Base-by-base conservation (phyloP, 1,140 invertebrate species). In the Formica exsecta region DNA sequence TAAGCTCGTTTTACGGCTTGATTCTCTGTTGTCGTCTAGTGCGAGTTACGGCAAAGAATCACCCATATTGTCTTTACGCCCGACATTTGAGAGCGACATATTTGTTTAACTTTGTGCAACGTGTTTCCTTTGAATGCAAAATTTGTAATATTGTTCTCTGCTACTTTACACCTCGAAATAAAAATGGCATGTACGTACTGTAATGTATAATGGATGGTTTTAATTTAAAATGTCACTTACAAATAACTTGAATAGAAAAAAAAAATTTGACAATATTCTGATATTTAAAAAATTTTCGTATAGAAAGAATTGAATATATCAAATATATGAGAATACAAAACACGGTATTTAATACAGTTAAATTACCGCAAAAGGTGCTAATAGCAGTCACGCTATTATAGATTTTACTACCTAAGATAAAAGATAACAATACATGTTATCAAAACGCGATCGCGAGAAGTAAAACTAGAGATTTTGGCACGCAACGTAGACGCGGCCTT, bases 1-100 rank as follows among this genome's bases (percentile, higher is more conserved):
- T 25, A 41, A 22, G 38, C 75, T 81, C 57, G 19, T 74, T 74
- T 83, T 44, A 74, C 38, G 9, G 13, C 79, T 74, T 48, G 79
- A 74, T 74, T 61, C 68, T 19, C 68, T 7, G 25, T 74, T 38
- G 57, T 13, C 29, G 54, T 57, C 7, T 22, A 7, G n/a, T 38
- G 11, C 8, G 41, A 79, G 76, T 57, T 68, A 54, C 13, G 16
- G n/a, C 19, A 29, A 59, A 70, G 76, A 32, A 79, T 38, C 32
- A 32, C 38, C 8, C 38, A 41, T 83, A 83, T 83, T 73, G 66
- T 73, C 54, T 22, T 54, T 32, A 68, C 32, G 64, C 38, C 41
- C 41, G 25, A 41, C 54, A 44, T 48, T 32, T 25, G 11, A 61
- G 11, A 61, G 38, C 38, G 66, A 81, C 51, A 19, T 32, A 32